Percentiles rank a stretch among this genome's conserved stretches.
These are phyloP conservation scores for Macaria liturata DNA, from an alignment of 2,888 invertebrate species.

Conservation along the genomic window DNA sequence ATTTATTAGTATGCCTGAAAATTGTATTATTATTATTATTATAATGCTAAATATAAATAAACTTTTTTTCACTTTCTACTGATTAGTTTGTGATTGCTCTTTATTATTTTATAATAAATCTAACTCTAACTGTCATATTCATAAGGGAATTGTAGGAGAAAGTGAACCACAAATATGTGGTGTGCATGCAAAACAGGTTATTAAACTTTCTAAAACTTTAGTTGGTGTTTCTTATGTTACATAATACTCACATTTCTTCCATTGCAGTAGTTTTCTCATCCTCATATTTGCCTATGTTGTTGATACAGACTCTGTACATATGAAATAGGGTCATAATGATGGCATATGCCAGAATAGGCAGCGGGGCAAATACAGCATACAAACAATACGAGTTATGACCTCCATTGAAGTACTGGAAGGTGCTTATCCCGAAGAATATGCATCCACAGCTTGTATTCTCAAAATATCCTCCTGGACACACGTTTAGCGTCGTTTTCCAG, in stretches of 20 bases:
- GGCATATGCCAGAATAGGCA: slow-evolving; percentile 85
- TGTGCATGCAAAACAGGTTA: too few relatives aligned
- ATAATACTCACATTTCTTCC: slow-evolving; percentile 73
- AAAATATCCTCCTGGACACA: slow-evolving; percentile 81
- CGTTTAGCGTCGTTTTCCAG: slow-evolving; percentile 86
- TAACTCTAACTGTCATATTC: too few relatives aligned
- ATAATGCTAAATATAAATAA: too few relatives aligned
- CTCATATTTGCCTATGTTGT: slow-evolving; percentile 79
- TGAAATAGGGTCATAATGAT: slow-evolving; percentile 86
- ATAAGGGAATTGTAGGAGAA: too few relatives aligned
- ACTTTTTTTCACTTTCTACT: too few relatives aligned
- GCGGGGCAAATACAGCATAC: slow-evolving; percentile 86
- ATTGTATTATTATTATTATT: too few relatives aligned
- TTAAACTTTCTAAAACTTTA: too few relatives aligned
- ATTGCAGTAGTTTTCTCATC: slow-evolving; percentile 71
- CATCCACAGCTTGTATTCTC: slow-evolving; percentile 87
- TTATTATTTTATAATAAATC: too few relatives aligned
- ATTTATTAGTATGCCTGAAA: too few relatives aligned
- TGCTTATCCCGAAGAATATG: slow-evolving; percentile 85
- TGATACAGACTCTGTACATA: slow-evolving; percentile 87
- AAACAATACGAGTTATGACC: slow-evolving; percentile 86
- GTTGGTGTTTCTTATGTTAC: too few relatives aligned
- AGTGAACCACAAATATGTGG: too few relatives aligned
- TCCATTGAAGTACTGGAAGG: slow-evolving; percentile 85
- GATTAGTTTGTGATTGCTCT: too few relatives aligned